Evolutionary conservation across 2,888 invertebrate species (phyloP).

Genomic region (Andrena camellia): DNA sequence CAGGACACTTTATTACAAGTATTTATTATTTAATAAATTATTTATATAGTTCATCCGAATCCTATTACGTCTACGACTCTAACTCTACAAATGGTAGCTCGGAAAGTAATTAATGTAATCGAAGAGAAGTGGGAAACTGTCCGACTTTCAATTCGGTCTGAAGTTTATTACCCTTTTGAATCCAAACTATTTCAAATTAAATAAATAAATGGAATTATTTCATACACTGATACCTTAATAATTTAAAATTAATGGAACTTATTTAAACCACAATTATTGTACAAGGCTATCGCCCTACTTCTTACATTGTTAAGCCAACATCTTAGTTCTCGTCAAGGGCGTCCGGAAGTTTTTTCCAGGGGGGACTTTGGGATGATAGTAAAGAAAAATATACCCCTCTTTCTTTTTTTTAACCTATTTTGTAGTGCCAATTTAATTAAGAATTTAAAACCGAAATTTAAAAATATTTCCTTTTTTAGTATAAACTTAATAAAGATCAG

Average conservation of each 20-base stretch:
- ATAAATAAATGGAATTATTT: background rate
- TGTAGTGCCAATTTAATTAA: no score
- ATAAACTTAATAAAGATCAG: no score
- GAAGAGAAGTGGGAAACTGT: background rate
- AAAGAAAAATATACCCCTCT: no score
- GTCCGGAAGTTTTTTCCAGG: no score
- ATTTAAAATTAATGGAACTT: background rate
- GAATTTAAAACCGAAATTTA: no score
- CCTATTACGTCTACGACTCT: no score
- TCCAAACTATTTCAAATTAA: background rate
- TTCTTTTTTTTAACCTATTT: no score
- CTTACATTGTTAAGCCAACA: background rate
- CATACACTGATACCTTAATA: background rate
- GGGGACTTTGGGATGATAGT: no score
- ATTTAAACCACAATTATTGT: background rate
- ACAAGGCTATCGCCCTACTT: background rate
- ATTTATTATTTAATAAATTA: conserved; percentile 54
- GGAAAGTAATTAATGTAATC: background rate
- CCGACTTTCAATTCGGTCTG: background rate
- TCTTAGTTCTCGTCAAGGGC: no score
- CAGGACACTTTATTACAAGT: conserved; percentile 74
- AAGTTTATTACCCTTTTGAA: background rate
- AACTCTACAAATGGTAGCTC: background rate
- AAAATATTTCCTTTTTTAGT: no score
- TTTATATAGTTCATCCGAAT: background rate